Conservation (phyloP, 2,888 invertebrate genomes). For the Eretmocerus hayati region DNA sequence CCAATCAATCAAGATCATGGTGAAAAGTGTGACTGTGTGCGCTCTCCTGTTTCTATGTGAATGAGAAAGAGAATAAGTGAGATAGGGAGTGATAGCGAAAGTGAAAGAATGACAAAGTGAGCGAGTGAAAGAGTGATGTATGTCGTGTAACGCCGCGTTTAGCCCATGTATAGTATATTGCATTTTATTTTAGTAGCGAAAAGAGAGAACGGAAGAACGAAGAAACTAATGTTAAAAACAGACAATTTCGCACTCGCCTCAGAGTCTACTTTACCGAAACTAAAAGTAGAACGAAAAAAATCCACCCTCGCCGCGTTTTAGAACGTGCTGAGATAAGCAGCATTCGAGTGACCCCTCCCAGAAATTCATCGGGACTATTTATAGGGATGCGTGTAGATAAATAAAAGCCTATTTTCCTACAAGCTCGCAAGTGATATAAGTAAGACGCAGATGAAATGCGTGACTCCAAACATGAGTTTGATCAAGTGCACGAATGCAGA, state of each 20-base stretch:
- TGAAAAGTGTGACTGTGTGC: not conserved
- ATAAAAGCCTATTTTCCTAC: conserved; percentile 44
- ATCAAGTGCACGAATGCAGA: conserved; percentile 11
- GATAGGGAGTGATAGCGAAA: not conserved
- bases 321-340: no score
- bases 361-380: conserved; percentile 22
- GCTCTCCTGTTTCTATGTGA: no score
- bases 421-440: no score
- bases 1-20: not conserved
- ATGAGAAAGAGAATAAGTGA: not conserved
- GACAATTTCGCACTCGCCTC: conserved; percentile 5
- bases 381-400: conserved; percentile 40
- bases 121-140: not conserved
- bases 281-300: not conserved
- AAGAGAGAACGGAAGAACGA: not conserved
- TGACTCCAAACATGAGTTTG: no score
- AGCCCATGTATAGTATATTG: conserved; percentile 46
- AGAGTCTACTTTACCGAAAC: not conserved
- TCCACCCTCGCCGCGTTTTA: not conserved
- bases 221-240: not conserved
- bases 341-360: not conserved
- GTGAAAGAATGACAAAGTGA: not conserved
- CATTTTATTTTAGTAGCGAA: conserved; percentile 38
- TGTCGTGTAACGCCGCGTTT: conserved; percentile 39
- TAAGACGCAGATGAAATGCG: no score